Evolutionary conservation across 2,113 vertebrate genomes (phyloP).

Genomic region (Panthera leo): DNA sequence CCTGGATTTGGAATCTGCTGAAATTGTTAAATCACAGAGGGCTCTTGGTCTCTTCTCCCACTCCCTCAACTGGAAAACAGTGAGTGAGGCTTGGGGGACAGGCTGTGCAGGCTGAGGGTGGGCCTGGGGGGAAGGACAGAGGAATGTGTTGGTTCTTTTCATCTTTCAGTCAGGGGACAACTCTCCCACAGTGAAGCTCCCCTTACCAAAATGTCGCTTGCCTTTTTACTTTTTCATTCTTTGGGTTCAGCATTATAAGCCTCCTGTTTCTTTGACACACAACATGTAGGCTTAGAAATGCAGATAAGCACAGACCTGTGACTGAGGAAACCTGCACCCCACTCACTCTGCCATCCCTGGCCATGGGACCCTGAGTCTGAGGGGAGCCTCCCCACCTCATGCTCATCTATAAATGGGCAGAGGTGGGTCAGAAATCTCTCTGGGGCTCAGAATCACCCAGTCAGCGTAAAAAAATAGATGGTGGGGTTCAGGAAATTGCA

Average conservation of each 20-base stretch:
- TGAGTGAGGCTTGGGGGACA: not conserved
- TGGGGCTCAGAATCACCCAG: not conserved
- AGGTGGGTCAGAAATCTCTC: not conserved
- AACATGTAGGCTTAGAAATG: not conserved
- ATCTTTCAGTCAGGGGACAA: not conserved
- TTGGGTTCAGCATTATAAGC: not conserved
- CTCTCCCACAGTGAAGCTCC: not conserved
- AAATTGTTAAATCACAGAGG: not conserved
- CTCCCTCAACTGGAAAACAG: not conserved
- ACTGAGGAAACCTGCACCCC: not conserved
- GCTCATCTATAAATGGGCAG: not conserved
- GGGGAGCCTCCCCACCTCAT: not conserved
- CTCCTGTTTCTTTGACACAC: not conserved
- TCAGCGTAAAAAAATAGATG: not conserved
- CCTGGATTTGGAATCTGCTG: conserved; percentile 21
- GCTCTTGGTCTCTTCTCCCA: not conserved
- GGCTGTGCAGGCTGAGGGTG: not conserved
- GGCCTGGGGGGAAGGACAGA: accelerated
- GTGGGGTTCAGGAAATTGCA: not conserved
- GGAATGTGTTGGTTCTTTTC: not conserved
- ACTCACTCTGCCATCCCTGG: not conserved
- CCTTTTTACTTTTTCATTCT: not conserved
- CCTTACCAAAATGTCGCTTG: not conserved
- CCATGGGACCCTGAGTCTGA: not conserved
- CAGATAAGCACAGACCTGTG: not conserved